Conservation (phyloP, 2,888 invertebrate species). For the Hydropsyche betteni region DNA sequence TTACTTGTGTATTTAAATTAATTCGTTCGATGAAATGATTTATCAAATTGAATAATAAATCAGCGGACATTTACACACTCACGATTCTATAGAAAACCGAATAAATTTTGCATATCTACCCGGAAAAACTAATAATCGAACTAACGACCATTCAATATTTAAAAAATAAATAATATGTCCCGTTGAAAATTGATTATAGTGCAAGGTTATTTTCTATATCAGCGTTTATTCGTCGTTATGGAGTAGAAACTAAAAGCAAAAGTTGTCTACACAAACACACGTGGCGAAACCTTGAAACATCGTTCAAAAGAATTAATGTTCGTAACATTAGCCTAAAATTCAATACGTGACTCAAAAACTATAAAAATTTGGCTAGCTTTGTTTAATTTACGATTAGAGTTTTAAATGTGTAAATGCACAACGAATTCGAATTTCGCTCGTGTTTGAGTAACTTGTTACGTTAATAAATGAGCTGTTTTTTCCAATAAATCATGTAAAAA, state of each 20-base stretch:
- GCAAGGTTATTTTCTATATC: neutral
- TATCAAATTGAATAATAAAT: no score
- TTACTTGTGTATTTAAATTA: no score
- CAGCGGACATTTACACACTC: no score
- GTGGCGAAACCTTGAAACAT: slow-evolving; percentile 2
- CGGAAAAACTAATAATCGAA: neutral
- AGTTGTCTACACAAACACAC: neutral
- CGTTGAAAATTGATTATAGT: neutral
- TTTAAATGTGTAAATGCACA: no score
- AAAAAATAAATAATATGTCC: neutral
- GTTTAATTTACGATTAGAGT: no score
- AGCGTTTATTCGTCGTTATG: neutral
- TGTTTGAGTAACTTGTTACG: no score
- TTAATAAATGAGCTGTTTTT: no score
- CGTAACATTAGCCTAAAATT: neutral
- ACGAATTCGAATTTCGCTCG: no score
- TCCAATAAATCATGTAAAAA: no score
- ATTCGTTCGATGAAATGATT: no score
- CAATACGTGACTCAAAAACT: neutral
- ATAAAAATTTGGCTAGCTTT: neutral
- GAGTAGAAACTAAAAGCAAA: slow-evolving; percentile 5
- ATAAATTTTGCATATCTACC: neutral
- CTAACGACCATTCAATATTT: no score
- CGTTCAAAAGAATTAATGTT: neutral
- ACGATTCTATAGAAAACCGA: no score